Evolutionary conservation across 1,140 invertebrate genomes (phyloP).

Genomic region (Drosophila setifemur): DNA sequence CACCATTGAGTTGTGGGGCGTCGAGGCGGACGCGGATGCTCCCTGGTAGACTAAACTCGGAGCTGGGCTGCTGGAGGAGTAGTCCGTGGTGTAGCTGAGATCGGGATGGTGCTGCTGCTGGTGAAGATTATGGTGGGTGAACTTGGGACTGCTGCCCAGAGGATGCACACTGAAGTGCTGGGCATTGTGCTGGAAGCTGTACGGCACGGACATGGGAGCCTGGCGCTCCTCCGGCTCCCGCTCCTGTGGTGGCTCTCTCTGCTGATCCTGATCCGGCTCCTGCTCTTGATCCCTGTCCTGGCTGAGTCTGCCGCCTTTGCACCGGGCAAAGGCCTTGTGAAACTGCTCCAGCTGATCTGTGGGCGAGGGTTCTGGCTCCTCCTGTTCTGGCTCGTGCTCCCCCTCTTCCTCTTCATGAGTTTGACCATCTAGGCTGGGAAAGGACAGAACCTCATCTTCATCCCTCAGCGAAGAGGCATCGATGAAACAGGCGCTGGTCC

Average conservation of each 20-base stretch:
- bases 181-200: slow-evolving; percentile 84
- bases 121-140: slow-evolving; percentile 29
- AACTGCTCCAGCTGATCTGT: slow-evolving; percentile 74
- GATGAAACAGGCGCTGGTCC: slow-evolving; percentile 86
- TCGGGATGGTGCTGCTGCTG: slow-evolving; percentile 48
- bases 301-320: slow-evolving; percentile 48
- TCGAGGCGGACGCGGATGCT: slow-evolving; percentile 46
- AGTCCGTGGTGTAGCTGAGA: slow-evolving; percentile 81
- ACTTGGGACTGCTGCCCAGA: slow-evolving; percentile 70
- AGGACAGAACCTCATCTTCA: slow-evolving; percentile 84
- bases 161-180: slow-evolving; percentile 84
- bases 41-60: slow-evolving; percentile 60
- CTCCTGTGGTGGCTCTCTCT: too few relatives aligned
- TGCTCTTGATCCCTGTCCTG: slow-evolving; percentile 18
- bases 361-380: slow-evolving; percentile 46
- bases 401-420: slow-evolving; percentile 24
- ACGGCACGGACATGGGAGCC: slow-evolving; percentile 65
- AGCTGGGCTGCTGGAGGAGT: slow-evolving; percentile 75
- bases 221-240: slow-evolving; percentile 10
- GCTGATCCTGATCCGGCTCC: slow-evolving; percentile 25
- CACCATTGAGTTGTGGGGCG: slow-evolving; percentile 84
- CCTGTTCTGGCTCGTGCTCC: neutral
- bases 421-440: slow-evolving; percentile 60
- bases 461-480: slow-evolving; percentile 89
- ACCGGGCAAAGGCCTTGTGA: slow-evolving; percentile 77